Evolutionary conservation across 1,140 invertebrate species (phyloP).

Genomic region (Drosophila chauvacae): DNA sequence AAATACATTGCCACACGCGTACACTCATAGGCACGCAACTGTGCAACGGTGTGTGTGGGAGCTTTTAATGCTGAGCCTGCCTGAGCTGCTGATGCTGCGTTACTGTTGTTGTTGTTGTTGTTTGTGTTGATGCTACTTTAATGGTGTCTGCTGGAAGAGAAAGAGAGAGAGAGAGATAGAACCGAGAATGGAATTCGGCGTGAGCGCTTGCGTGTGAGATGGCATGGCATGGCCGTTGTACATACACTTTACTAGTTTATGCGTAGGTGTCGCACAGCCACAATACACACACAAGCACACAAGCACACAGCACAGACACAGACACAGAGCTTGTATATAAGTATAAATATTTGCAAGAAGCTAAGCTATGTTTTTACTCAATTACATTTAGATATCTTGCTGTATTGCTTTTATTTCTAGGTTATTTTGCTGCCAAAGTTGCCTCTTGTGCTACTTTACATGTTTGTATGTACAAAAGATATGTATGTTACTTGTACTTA

Average conservation of each 20-base stretch:
- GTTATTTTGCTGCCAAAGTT: too few relatives aligned
- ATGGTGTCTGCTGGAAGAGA: conserved; percentile 31
- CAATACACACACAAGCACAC: background rate
- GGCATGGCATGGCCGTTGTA: conserved; percentile 9
- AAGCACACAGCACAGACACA: background rate
- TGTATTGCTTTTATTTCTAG: background rate
- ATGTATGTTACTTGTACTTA: background rate
- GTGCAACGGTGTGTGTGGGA: conserved; percentile 14
- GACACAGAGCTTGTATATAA: background rate
- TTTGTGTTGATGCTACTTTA: conserved; percentile 20
- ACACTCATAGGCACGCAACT: conserved; percentile 34
- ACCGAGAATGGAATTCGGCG: conserved; percentile 25
- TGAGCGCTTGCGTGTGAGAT: conserved; percentile 64
- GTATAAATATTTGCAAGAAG: conserved; percentile 10
- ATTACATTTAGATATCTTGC: background rate
- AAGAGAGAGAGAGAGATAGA: background rate
- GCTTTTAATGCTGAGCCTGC: conserved; percentile 22
- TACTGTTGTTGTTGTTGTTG: conserved; percentile 15
- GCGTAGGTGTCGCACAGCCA: conserved; percentile 18
- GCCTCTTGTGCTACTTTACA: background rate
- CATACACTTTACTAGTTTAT: conserved; percentile 19
- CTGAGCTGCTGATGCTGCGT: conserved; percentile 17
- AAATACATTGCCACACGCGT: conserved; percentile 69
- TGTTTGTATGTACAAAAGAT: too few relatives aligned
- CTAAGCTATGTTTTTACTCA: background rate